Base-by-base conservation (phyloP, 2,797 vertebrate species). In the Rhabdomys pumilio region DNA sequence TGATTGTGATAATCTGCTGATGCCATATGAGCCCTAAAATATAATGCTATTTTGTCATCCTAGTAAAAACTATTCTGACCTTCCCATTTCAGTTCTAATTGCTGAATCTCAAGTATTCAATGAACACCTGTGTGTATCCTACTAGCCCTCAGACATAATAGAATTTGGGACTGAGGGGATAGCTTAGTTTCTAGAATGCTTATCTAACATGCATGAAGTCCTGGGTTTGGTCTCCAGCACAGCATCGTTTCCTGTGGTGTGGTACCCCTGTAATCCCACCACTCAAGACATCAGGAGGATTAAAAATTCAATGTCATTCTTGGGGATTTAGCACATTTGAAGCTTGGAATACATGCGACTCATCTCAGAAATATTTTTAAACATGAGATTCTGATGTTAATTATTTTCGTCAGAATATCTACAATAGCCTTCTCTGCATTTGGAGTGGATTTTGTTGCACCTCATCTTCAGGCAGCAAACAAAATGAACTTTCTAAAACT, bases 391-490 rank as follows among this genome's bases (percentile, higher is more conserved):
- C 22, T 82, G 10, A 8, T 85, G 41, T 57, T 93, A 86, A 9
- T 6, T 59, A 95, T 73, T 92, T 97, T 92, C 63, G 75, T 92
- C 55, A 79, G 65, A 57, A 90, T 53, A 92, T 86, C 17, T 50
- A 20, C 20, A 88, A 22, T n/a, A 92, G 44, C n/a, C 94, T 90
- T 93, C 67, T 91, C 15, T 89, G 34, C n/a, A 34, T 95, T 97
- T 31, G 41, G 83, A 83, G 90, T 91, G 63, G 53, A 82, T 92
- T 88, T 92, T 59, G 14, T 94, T 82, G 6, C 26, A 85, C 19
- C 34, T 87, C 88, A 29, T 55, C 50, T 90, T 26, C 10, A 77
- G 24, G 82, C 55, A 92, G 7, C n/a, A 93, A 95, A 19, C 41
- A 75, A 95, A 72, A 22, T n/a, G 31, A 96, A 67, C 26, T 85